Evolutionary conservation across 1,140 invertebrate species (phyloP), one percentile per base, ranked within the genome.

Genomic region (Temnothorax nylanderi): DNA sequence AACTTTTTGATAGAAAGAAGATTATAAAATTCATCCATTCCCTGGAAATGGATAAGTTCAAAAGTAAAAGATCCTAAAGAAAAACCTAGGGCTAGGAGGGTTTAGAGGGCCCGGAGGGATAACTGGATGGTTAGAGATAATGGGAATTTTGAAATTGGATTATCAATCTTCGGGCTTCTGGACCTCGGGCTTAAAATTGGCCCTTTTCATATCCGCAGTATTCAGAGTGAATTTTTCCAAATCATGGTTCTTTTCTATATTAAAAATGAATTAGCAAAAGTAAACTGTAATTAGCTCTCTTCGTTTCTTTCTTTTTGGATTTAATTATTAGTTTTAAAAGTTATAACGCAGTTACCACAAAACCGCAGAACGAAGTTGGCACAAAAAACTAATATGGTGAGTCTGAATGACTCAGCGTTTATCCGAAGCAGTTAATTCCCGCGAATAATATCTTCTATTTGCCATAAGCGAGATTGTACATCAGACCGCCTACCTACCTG

Each of bases 121-220:
- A 84, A 87, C 76, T 85, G 77, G 78, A 85, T 88, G 88, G 90
- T 81, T 87, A 88, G 88, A 90, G 88, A 88, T 91, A 91, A 91
- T 88, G 87, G 87, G 69, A 91, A 89, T 91, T 90, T 91, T 81
- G 90, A 91, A 91, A 91, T 91, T 91, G 90, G 90, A 91, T 89
- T 91, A 91, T 91, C 89, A 91, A 91, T 91, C 90, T 91, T 77
- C 85, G 47, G 51, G 62, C 87, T 91, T 86, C 80, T 82, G 71
- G 84, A 87, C 78, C 80, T 86, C 88, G 65, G 49, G 87, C 87
- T 71, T 84, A 88, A 65, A 84, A 77, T 88, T 87, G 72, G 82
- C 78, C 75, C 78, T 80, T 87, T 85, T 85, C 87, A 84, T 87
- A 87, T 87, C 77, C 80, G 26, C 26, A 60, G 54, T 88, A 91